Conservation (phyloP, 2,113 vertebrate species). For the Caranx ignobilis region DNA sequence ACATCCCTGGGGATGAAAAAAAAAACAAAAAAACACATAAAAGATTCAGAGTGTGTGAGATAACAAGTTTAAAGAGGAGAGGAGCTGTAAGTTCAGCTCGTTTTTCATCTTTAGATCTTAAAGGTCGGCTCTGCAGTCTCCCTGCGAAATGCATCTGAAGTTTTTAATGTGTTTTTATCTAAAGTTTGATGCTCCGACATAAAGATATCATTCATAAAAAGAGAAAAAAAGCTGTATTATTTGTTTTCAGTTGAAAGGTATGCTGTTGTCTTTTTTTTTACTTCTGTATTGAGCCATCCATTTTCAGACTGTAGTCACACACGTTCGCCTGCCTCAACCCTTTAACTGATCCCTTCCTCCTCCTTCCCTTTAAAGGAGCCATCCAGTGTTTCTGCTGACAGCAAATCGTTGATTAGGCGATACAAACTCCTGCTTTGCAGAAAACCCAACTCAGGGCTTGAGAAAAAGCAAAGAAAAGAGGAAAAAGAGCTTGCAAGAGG, state of each 20-base stretch:
- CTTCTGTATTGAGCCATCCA: slow-evolving; percentile 4
- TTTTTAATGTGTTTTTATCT: not conserved
- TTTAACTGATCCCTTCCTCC: slow-evolving; percentile 31
- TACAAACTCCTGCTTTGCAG: slow-evolving; percentile 58
- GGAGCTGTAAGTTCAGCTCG: slow-evolving; percentile 16
- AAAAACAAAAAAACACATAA: slow-evolving; percentile 22
- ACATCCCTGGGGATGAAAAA: not conserved
- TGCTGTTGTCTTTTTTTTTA: slow-evolving; percentile 2
- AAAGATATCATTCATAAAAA: not conserved
- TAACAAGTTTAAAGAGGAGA: slow-evolving; percentile 36
- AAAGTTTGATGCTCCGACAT: not conserved
- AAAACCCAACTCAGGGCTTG: slow-evolving; percentile 36
- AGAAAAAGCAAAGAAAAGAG: not conserved
- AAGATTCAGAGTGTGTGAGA: slow-evolving; percentile 33
- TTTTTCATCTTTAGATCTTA: slow-evolving; percentile 37
- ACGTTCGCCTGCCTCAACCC: not conserved
- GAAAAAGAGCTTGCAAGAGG: slow-evolving; percentile 8
- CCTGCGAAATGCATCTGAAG: not conserved
- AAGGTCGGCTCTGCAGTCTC: slow-evolving; percentile 1
- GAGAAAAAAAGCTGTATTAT: not conserved
- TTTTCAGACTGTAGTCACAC: not conserved
- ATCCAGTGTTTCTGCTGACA: slow-evolving; percentile 68
- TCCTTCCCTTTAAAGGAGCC: slow-evolving; percentile 35
- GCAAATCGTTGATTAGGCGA: slow-evolving; percentile 59
- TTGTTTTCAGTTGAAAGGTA: not conserved